phyloP scores from a whole-genome alignment of 2,113 vertebrate genomes.

The Urocitellus parryii region DNA sequence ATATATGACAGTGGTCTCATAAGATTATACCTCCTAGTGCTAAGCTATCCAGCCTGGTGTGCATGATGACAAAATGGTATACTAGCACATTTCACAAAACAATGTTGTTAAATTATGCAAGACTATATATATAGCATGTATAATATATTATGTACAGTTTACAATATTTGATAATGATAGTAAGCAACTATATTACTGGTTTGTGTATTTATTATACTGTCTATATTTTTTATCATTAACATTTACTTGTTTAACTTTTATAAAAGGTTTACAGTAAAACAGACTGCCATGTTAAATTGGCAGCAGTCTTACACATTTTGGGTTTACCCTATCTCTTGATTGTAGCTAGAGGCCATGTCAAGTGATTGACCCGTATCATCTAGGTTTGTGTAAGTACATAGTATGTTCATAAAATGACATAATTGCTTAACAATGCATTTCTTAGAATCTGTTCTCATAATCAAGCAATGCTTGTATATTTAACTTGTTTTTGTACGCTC shows the following conservation, averaged over 20 bases:
- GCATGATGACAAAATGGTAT: neutral
- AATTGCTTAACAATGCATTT: neutral
- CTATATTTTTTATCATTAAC: neutral
- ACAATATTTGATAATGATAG: neutral
- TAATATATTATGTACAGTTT: neutral
- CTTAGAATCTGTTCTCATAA: neutral
- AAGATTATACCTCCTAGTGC: neutral
- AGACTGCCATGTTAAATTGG: neutral
- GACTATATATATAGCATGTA: neutral
- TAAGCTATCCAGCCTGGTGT: neutral
- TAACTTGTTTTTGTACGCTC: conserved; percentile 16
- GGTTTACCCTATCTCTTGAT: neutral
- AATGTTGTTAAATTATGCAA: neutral
- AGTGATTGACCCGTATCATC: neutral
- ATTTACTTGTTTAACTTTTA: neutral
- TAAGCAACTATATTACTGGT: neutral
- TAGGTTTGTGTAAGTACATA: neutral
- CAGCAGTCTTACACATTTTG: neutral
- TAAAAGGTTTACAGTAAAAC: neutral
- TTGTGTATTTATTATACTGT: neutral
- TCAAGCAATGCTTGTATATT: neutral
- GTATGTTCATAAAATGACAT: neutral
- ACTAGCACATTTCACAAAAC: neutral
- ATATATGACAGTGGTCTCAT: neutral
- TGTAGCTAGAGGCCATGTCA: neutral